A percentile compares a stretch with the other conserved stretches of the same genome.
These are phyloP conservation scores for Anguilla anguilla DNA, from an alignment of 2,797 vertebrate genomes.

Conservation along the genomic window DNA sequence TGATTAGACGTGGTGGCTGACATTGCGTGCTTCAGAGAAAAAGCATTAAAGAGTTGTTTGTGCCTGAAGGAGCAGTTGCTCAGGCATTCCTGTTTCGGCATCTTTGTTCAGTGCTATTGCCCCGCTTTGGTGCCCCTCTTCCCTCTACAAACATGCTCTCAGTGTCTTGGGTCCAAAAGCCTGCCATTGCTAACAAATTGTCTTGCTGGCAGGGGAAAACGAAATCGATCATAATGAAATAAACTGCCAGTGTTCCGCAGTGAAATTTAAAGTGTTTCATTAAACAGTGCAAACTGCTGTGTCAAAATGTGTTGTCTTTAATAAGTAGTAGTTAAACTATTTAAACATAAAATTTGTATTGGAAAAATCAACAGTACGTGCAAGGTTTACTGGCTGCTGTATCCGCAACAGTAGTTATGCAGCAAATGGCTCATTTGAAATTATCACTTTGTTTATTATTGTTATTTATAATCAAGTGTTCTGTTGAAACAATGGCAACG, in stretches of 20 bases:
- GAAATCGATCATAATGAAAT: not conserved
- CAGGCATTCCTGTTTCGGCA: not conserved
- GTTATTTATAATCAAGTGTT: not conserved
- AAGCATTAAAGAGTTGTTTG: not conserved
- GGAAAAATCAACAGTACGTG: not conserved
- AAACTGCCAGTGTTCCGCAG: not conserved
- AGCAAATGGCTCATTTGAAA: not conserved
- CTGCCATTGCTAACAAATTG: not conserved
- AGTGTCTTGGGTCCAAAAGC: not conserved
- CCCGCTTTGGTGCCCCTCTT: not conserved
- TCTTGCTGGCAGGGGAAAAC: not conserved
- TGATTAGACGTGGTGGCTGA: not conserved
- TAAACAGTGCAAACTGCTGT: not conserved
- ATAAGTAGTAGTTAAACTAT: not conserved
- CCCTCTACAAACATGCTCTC: not conserved
- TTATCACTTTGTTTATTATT: not conserved
- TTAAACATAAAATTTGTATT: not conserved
- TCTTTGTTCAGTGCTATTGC: not conserved
- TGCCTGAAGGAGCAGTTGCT: not conserved
- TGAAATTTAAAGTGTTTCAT: not conserved
- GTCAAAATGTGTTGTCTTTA: slow-evolving; percentile 7
- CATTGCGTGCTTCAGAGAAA: not conserved
- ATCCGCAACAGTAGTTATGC: not conserved
- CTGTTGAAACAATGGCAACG: not conserved
- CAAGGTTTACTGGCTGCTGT: not conserved